Evolutionary conservation across 2,113 vertebrate genomes (phyloP).

Genomic region (Clarias gariepinus): DNA sequence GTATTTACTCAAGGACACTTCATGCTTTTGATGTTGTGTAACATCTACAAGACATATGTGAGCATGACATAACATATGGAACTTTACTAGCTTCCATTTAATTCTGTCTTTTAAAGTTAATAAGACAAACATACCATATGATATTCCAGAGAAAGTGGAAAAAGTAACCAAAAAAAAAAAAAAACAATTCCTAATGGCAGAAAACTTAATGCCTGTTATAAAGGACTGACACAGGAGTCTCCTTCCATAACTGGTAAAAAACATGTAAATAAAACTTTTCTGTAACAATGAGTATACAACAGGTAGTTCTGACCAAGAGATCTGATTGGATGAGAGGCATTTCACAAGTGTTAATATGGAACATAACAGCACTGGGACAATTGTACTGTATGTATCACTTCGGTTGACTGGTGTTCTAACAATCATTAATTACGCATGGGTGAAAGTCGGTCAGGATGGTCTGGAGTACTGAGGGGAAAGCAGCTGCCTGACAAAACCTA

Average conservation of each 20-base stretch:
- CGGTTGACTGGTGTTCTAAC: no score
- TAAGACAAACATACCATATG: background rate
- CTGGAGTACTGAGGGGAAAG: no score
- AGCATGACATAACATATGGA: background rate
- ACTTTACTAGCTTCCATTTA: background rate
- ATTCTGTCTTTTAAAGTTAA: background rate
- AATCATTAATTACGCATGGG: no score
- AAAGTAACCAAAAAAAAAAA: background rate
- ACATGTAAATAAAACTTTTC: background rate
- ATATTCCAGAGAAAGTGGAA: background rate
- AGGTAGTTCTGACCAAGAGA: no score
- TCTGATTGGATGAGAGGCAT: no score
- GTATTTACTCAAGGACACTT: background rate
- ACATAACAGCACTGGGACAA: no score
- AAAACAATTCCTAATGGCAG: background rate
- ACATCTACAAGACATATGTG: background rate
- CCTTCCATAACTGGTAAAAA: background rate
- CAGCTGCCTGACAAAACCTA: no score
- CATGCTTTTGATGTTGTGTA: background rate
- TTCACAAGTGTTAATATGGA: no score
- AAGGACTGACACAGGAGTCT: background rate
- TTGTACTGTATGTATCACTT: no score
- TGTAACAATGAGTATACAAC: background rate
- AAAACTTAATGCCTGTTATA: background rate
- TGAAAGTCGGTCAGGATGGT: no score